phyloP scores from a whole-genome alignment of 2,888 invertebrate genomes.

The Cephus sareptanus region DNA sequence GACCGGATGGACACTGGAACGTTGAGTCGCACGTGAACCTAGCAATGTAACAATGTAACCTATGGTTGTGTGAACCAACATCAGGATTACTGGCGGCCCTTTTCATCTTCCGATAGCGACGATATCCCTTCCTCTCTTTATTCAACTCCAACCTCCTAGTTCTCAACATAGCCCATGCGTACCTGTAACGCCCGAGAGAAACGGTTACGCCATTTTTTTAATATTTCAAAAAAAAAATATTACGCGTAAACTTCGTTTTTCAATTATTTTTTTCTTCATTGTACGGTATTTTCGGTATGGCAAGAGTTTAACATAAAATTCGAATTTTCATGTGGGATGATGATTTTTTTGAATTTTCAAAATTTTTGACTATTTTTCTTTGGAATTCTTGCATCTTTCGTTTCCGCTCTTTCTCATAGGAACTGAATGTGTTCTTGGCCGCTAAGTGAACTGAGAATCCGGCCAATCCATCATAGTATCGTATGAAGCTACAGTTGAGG shows the following conservation, averaged over 20 bases:
- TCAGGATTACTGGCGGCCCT: conserved; percentile 45
- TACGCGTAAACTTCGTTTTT: background rate
- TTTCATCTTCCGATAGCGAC: conserved; percentile 50
- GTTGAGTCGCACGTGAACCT: background rate
- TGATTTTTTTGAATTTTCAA: background rate
- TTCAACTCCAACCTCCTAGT: background rate
- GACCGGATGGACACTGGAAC: background rate
- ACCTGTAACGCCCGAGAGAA: background rate
- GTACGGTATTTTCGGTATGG: background rate
- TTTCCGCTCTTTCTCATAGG: background rate
- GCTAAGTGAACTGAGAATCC: background rate
- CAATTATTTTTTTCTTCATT: background rate
- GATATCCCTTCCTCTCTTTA: background rate
- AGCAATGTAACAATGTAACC: background rate
- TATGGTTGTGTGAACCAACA: background rate
- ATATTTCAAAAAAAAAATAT: background rate
- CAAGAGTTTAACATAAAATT: background rate
- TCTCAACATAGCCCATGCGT: background rate
- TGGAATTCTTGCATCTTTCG: background rate
- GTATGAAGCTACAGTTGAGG: background rate
- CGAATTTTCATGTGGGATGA: too few species aligned
- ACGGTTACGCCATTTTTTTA: background rate
- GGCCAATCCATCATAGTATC: background rate
- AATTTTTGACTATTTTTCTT: background rate
- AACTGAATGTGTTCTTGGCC: background rate